Evolutionary conservation across 2,797 vertebrate genomes (phyloP).

Genomic region (Mallotus villosus): DNA sequence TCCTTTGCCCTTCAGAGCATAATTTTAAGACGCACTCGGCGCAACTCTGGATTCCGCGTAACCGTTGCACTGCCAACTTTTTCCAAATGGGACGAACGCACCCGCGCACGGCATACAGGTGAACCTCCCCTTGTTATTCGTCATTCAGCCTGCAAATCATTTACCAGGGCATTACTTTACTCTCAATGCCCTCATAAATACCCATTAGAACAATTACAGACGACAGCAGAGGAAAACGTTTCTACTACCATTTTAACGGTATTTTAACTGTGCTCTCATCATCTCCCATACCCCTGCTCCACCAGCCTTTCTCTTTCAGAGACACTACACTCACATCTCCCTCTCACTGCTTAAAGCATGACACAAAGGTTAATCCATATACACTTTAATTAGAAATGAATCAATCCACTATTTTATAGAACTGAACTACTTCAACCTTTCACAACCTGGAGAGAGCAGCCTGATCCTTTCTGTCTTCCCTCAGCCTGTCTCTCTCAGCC

Average conservation of each 20-base stretch:
- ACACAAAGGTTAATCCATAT: no score
- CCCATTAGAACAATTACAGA: neutral
- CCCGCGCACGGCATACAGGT: slow-evolving; percentile 65
- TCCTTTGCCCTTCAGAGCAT: slow-evolving; percentile 72
- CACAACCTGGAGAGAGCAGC: neutral
- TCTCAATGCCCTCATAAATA: slow-evolving; percentile 5
- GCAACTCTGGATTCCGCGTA: slow-evolving; percentile 57
- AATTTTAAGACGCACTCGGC: slow-evolving; percentile 63
- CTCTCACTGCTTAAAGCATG: neutral
- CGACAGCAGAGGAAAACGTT: neutral
- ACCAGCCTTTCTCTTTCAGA: neutral
- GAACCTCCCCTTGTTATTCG: slow-evolving; percentile 42
- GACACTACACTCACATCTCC: neutral
- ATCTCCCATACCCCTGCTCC: neutral
- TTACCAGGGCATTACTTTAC: slow-evolving; percentile 25
- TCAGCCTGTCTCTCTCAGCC: slow-evolving; percentile 33
- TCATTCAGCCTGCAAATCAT: slow-evolving; percentile 39
- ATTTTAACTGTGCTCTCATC: neutral
- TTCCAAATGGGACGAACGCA: slow-evolving; percentile 64
- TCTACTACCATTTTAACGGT: neutral
- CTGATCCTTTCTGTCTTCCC: slow-evolving; percentile 27
- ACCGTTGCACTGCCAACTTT: slow-evolving; percentile 76
- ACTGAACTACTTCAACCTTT: neutral
- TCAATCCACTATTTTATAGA: neutral
- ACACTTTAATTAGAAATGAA: neutral